Base-by-base conservation (phyloP, 1,140 invertebrate species). In the Cheumatopsyche charites region DNA sequence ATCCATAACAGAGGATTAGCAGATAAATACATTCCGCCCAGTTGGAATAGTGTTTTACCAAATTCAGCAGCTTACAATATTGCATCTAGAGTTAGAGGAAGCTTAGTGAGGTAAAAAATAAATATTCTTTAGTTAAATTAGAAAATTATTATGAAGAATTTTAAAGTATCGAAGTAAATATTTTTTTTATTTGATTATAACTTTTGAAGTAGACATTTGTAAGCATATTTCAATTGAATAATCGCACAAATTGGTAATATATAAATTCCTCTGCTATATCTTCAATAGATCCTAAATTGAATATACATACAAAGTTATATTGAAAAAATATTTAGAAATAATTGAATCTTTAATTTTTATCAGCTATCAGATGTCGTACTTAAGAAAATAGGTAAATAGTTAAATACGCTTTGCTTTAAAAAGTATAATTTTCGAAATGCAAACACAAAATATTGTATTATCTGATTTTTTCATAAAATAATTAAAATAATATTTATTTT, bases 11-110 rank as follows among this genome's bases (percentile, higher is more conserved):
- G 62, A 12, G n/a, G 36, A 15, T 25, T 73, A 13, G 29, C 43
- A 5, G 72, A 76, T 29, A 55, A 63, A 41, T 72, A 73, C 47
- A 25, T 73, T 45, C 73, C 71, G 41, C 67, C 71, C 0, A 69
- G 63, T 9, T 76, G 75, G 75, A 69, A 73, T 49, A 73, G 62
- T 65, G 70, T 76, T n/a, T 47, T 75, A n/a, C 74, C 74, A 0
- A 67, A 61, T 17, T 1, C 70, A 7, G 26, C 49, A 36, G 41
- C 41, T 9, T 49, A 63, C 17, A 43, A 67, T 29, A 71, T 62
- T 43, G 62, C 63, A 12, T 29, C 69, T 13, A 71, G 75, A 55
- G 65, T 69, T 13, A 36, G 75, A 19, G 72, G 75, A 15, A 69
- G 26, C 19, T 72, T 76, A 62, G 72, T 76, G 12, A 76, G 61